Percentiles rank a stretch among this genome's conserved stretches.
Conservation (phyloP, 2,888 invertebrate genomes). For the Diadromus collaris region DNA sequence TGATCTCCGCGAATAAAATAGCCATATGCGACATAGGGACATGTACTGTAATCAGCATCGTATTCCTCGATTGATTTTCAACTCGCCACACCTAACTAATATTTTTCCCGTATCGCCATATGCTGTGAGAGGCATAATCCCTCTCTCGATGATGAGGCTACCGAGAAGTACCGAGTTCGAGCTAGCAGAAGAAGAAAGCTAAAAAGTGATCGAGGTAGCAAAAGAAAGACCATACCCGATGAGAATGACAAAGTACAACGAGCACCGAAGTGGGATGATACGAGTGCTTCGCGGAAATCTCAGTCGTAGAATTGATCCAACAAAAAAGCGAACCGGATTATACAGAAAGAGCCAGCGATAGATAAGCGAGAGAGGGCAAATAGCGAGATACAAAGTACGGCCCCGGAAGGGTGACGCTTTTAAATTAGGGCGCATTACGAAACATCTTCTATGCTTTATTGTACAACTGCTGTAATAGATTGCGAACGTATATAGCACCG, state of each 20-base stretch:
- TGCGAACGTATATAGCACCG: too few species aligned
- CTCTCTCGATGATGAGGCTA: constrained; percentile 10
- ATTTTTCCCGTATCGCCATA: constrained; percentile 33
- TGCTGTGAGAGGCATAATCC: constrained; percentile 12
- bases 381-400: constrained; percentile 10
- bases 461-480: too few species aligned
- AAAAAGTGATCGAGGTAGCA: constrained; percentile 1
- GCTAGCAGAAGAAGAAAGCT: too few species aligned
- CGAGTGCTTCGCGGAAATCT: constrained; percentile 26
- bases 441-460: background rate
- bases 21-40: background rate
- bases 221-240: constrained; percentile 44
- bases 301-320: constrained; percentile 6
- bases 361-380: background rate
- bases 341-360: constrained; percentile 39
- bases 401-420: background rate
- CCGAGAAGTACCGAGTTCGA: background rate
- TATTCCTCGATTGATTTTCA: constrained; percentile 18
- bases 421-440: background rate
- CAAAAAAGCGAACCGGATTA: constrained; percentile 34
- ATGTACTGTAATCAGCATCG: background rate
- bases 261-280: background rate
- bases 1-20: too few species aligned
- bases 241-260: constrained; percentile 44
- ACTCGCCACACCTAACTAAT: constrained; percentile 25